Base-by-base conservation (phyloP, 2,888 invertebrate species). In the Anarsia innoxiella region DNA sequence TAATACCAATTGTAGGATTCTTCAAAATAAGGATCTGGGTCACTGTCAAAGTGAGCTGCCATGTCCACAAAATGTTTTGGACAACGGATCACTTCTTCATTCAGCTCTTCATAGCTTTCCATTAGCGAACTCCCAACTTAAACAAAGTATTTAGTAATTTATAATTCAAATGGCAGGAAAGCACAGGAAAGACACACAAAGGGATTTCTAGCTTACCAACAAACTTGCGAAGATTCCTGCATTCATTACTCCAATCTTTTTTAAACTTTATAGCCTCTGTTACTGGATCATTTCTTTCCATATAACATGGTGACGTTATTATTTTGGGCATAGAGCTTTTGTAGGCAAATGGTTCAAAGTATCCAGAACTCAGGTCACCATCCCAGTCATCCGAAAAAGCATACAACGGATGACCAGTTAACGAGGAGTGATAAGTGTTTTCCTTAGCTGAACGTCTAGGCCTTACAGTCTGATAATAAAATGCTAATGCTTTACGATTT, bases 1-100 rank as follows among this genome's bases (percentile, higher is more conserved):
- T 82, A 83, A 46, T 82, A 83, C 86, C 86, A 86, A 49, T 86
- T 86, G 49, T 74, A 77, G 3, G 56, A 47, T 23, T 63, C 56
- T 13, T 69, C 56, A 37, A 84, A 83, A 44, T 71, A 68, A 0
- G 64, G 66, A 36, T 83, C 80, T 0, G 86, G 86, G 31, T 85
- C 69, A 1, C 53, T 61, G 33, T 72, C 73, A 3, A 75, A 46
- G n/a, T 69, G 60, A 0, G 59, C 63, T 0, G 83, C 80, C 40
- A 74, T 53, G 3, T 82, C 66, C 9, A 82, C 57, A 23, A 74
- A 45, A 32, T 62, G 63, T 30, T 69, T 66, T 0, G 84, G 78
- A 44, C 79, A 77, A 10, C 66, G 53, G 1, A 75, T 54, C 0
- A 82, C 71, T 46, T 78, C 67, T 2, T 78, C 72, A 52, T 69